Evolutionary conservation across 2,113 vertebrate genomes (phyloP), one percentile per base, ranked within the genome.

Genomic region (Aptenodytes patagonicus): DNA sequence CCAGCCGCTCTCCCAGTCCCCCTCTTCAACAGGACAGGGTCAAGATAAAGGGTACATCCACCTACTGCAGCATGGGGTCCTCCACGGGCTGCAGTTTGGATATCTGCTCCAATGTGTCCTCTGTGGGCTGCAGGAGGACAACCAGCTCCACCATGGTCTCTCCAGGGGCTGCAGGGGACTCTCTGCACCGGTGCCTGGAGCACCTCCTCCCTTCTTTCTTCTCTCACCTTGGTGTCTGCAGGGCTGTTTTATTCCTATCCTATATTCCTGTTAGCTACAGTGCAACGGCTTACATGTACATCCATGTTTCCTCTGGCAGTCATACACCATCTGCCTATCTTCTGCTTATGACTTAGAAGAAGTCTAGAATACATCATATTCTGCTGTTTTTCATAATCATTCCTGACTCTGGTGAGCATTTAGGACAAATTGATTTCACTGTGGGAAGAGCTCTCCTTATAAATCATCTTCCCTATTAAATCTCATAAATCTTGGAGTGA

Each of bases 1-100:
- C 38, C 0, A 0, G 13, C 6, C 1, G 0, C 32, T 38, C 16
- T n/a, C 21, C 65, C 57, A 19, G 7, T 25, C 3, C 15, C 24
- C 9, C 10, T 61, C 31, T 9, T 25, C 54, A 36, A 13, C 14
- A 26, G 32, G 36, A 25, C 26, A 42, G 31, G 19, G 46, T 3
- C 8, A 8, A 57, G 18, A n/a, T 2, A 60, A 34, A 52, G 22
- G 55, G 31, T 22, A 40, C 21, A 15, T 36, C 16, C 7, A 20
- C 18, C 51, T 76, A 13, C 34, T 61, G 29, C 44, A 40, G 12
- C 0, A 0, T 14, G 38, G 60, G 13, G 5, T 60, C 25, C 18
- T 55, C 38, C 38, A 10, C 2, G 4, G 38, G 29, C 47, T 44
- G 42, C 44, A 13, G 9, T 10, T 11, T 40, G 34, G 5, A 1